Percentiles rank a stretch among this genome's conserved stretches.
Evolutionary conservation across 2,888 invertebrate species (phyloP).

Genomic region (Kuschelorhynchus macadamiae): DNA sequence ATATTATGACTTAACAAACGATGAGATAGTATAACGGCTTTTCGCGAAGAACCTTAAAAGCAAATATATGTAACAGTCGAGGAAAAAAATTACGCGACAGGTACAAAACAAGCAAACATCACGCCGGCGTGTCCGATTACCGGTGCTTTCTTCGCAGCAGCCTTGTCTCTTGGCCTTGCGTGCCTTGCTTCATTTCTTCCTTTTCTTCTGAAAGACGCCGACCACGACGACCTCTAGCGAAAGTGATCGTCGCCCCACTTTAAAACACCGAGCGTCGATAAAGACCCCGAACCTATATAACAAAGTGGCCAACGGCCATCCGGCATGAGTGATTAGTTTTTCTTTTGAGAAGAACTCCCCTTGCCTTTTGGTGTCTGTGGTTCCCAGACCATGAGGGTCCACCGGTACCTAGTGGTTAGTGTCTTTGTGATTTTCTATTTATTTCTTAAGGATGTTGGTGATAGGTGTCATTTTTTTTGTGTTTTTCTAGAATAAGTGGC

Average conservation of each 20-base stretch:
- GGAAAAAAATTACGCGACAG: background rate
- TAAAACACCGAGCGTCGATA: background rate
- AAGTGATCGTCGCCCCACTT: conserved; percentile 43
- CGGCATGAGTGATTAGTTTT: conserved; percentile 43
- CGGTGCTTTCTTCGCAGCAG: conserved; percentile 15
- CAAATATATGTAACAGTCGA: background rate
- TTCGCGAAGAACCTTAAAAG: background rate
- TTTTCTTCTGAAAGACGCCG: conserved; percentile 27
- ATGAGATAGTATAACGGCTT: too few relatives aligned
- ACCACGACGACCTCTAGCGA: conserved; percentile 32
- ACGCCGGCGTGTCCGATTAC: too few relatives aligned
- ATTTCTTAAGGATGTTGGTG: conserved; percentile 10
- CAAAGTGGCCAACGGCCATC: conserved; percentile 49
- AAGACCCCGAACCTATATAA: conserved; percentile 62
- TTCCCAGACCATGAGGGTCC: conserved; percentile 71
- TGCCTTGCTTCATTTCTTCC: conserved; percentile 45
- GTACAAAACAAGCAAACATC: background rate
- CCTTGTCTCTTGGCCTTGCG: conserved; percentile 29
- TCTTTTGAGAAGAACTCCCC: conserved; percentile 37
- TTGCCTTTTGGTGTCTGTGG: conserved; percentile 42
- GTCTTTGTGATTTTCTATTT: conserved; percentile 56
- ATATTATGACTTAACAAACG: too few relatives aligned
- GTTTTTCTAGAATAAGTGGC: too few relatives aligned
- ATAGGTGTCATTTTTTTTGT: conserved; percentile 7
- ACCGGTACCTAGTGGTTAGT: conserved; percentile 76